A percentile compares a stretch with the other conserved stretches of the same genome.
phyloP scores from a whole-genome alignment of 2,797 vertebrate species.

The Aulostomus chinensis region DNA sequence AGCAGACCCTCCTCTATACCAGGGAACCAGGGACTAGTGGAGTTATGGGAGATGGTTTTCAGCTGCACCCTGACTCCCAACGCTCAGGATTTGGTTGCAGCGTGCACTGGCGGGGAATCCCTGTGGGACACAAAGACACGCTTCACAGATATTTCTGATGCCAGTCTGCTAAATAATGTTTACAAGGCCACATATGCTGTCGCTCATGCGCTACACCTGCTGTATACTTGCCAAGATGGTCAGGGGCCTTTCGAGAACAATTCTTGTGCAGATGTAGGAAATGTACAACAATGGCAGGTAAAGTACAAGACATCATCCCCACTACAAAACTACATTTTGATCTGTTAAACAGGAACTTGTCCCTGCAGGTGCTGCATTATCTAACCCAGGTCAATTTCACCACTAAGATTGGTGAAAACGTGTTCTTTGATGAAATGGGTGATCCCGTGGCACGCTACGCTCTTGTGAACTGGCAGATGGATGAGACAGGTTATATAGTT shows the following conservation, averaged over 20 bases:
- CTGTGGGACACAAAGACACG: slow-evolving; percentile 61
- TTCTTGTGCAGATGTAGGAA: slow-evolving; percentile 66
- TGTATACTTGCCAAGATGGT: slow-evolving; percentile 70
- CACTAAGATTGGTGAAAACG: slow-evolving; percentile 74
- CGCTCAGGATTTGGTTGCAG: slow-evolving; percentile 10
- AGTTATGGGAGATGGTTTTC: slow-evolving; percentile 81
- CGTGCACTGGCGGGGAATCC: slow-evolving; percentile 74
- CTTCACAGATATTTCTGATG: slow-evolving; percentile 81
- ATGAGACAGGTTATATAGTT: slow-evolving; percentile 57
- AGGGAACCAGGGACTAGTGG: slow-evolving; percentile 75
- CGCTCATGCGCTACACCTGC: slow-evolving; percentile 74
- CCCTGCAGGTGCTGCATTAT: slow-evolving; percentile 77
- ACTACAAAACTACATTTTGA: background rate
- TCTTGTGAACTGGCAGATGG: slow-evolving; percentile 83
- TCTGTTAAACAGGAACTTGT: background rate
- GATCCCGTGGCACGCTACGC: slow-evolving; percentile 80
- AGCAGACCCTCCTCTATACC: slow-evolving; percentile 66
- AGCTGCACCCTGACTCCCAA: slow-evolving; percentile 59
- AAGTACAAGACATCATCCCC: background rate
- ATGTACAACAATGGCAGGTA: slow-evolving; percentile 82
- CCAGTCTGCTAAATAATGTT: slow-evolving; percentile 80
- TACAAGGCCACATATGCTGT: slow-evolving; percentile 83
- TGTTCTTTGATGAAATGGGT: slow-evolving; percentile 77
- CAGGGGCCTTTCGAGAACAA: slow-evolving; percentile 74
- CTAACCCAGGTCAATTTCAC: slow-evolving; percentile 78